A percentile compares a stretch with the other conserved stretches of the same genome.
These are phyloP conservation scores for Arctia plantaginis DNA, from an alignment of 2,888 invertebrate genomes.

Conservation along the genomic window DNA sequence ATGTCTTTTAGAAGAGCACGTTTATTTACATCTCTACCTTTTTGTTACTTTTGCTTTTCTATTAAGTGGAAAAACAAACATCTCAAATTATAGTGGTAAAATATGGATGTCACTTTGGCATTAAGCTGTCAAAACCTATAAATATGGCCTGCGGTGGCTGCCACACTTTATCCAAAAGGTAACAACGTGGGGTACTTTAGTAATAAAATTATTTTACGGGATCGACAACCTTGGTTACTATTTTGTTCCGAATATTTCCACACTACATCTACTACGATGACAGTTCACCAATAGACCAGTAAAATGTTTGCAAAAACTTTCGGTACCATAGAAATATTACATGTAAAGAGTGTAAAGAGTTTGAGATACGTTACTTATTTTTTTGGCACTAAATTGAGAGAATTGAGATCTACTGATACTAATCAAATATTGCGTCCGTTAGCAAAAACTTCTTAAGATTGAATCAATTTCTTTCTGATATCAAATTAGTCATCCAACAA, in stretches of 20 bases:
- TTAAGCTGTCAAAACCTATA: not conserved
- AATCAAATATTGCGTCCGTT: not conserved
- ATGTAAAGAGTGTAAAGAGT: not conserved
- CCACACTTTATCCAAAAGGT: not conserved
- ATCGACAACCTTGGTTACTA: not conserved
- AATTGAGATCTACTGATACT: not conserved
- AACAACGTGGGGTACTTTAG: not conserved
- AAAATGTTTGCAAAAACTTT: not conserved
- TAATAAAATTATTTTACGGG: not conserved
- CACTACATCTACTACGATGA: not conserved
- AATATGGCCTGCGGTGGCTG: not conserved
- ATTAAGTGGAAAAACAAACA: not conserved
- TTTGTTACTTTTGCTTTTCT: conserved; percentile 4
- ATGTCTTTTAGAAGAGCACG: not conserved
- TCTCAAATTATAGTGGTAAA: not conserved
- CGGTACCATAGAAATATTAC: too few species aligned
- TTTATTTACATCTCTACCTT: not conserved
- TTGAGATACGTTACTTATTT: not conserved
- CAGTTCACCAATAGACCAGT: not conserved
- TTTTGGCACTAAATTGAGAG: not conserved
- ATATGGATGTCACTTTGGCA: not conserved
- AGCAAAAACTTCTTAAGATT: not conserved
- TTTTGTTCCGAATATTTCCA: not conserved
- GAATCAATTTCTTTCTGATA: not conserved
- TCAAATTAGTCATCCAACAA: not conserved